Base-by-base conservation (phyloP, 2,113 vertebrate species). In the Thamnophis sirtalis region DNA sequence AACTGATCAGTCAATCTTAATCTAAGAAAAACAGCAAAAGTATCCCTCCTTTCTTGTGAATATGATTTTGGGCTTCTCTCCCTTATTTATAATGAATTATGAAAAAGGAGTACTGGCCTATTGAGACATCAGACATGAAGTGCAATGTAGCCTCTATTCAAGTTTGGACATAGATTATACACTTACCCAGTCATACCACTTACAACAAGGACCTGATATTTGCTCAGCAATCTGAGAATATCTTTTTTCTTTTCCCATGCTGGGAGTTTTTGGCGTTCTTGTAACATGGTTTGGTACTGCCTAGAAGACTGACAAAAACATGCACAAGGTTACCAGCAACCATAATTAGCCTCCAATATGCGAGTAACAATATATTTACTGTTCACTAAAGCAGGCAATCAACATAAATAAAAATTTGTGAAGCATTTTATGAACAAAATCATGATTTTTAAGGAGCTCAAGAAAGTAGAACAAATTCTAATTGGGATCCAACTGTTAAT, bases 181-280 rank as follows among this genome's bases (percentile, higher is more conserved):
- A 91, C 98, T 97, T 97, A 99, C 99, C 99, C 99, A 0, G 99
- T 99, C 99, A 99, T 99, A 56, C 99, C 99, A 85, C 99, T 99
- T 97, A 99, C 97, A 95, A 99, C 98, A 92, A 99, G 97, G 95
- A 99, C 98, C 94, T 99, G 99, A 92, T 98, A 97, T 56, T 88
- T 96, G 33, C 97, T 95, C 93, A 99, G 90, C 94, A 97, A 92
- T 33, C 97, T 95, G 5, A 99, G 97, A 94, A 99, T 99, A 43
- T 96, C 97, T 91, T 98, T 97, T 94, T 96, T 98, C 96, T 99
- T 98, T 92, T 98, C 96, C 99, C 99, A 99, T 0, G 98, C 98
- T 26, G 99, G 99, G 22, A 99, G 98, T 73, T 98, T 99, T 93
- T 97, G 98, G 93, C 99, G 98, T 96, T 99, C 98, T 94, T 98